Evolutionary conservation across 2,888 invertebrate species (phyloP).

Genomic region (Stratiomys singularior): DNA sequence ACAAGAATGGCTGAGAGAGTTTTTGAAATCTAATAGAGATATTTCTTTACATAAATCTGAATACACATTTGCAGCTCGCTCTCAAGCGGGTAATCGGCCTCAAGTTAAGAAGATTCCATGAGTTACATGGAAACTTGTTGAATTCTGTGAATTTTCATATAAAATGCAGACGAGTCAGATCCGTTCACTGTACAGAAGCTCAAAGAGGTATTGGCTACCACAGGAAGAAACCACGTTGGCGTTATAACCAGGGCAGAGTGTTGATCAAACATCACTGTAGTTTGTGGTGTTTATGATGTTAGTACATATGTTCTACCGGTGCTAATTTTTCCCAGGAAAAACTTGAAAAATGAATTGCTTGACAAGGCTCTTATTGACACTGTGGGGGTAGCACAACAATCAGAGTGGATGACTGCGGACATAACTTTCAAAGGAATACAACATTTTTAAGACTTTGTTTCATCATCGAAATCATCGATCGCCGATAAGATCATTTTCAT

Average conservation of each 20-base stretch:
- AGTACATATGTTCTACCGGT: constrained; percentile 56
- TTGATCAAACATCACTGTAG: constrained; percentile 59
- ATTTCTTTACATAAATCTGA: neutral
- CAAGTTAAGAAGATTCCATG: constrained; percentile 53
- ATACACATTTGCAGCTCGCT: neutral
- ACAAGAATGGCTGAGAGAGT: neutral
- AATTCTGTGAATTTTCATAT: constrained; percentile 54
- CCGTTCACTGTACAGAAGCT: constrained; percentile 61
- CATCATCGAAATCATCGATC: constrained; percentile 55
- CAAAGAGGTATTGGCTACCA: constrained; percentile 58
- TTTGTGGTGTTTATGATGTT: constrained; percentile 57
- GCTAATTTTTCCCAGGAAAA: constrained; percentile 50
- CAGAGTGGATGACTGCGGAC: neutral
- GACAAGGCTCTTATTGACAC: constrained; percentile 59
- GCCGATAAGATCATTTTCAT: constrained; percentile 57
- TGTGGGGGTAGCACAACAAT: neutral
- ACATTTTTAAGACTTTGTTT: constrained; percentile 35
- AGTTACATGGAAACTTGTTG: constrained; percentile 12
- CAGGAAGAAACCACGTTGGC: constrained; percentile 59
- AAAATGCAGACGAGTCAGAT: constrained; percentile 63
- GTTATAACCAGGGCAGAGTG: constrained; percentile 60
- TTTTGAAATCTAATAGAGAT: neutral
- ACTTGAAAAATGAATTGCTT: constrained; percentile 1
- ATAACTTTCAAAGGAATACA: neutral
- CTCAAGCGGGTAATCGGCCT: neutral